Evolutionary conservation across 2,888 invertebrate species (phyloP), one percentile per base, ranked within the genome.

Genomic region (Agriopis aurantiaria): DNA sequence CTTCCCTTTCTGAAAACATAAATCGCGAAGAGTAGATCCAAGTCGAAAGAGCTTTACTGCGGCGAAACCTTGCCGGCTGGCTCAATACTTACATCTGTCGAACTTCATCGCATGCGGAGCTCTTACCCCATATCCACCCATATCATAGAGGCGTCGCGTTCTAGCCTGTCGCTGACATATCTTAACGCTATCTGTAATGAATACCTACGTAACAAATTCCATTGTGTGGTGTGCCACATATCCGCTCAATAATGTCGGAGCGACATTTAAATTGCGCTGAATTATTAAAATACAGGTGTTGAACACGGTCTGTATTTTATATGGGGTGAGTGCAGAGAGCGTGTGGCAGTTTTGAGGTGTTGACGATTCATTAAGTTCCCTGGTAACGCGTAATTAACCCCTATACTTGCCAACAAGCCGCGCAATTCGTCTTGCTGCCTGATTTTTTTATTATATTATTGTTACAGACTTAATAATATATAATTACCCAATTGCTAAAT

Each of bases 281-380:
- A 85, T 84, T 82, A 82, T 74, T 80, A 80, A 78, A 82, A 78
- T 84, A 77, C 88, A 88, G 86, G 83, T 88, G 86, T 78, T 77
- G 79, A 83, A 84, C 85, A 86, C 81, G 81, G 77, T 72, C 75
- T 71, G 75, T 82, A 81, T 84, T 82, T 86, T 84, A 84, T 83
- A 82, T 80, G 71, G 78, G 76, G 71, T 73, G 75, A 76, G 78
- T 66, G 74, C 52, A 68, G 75, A 74, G 69, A 59, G 64, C 65
- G 53, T 64, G 58, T 33, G 72, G 66, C 69, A 70, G 73, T 81
- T 80, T 75, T 71, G 75, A 79, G 76, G 76, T 74, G 68, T 75
- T 64, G 76, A 70, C 83, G 79, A 87, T 87, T 88, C 86, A 90
- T 89, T 85, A 85, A 82, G 77, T 83, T 83, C 80, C 77, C 81